Evolutionary conservation across 2,797 vertebrate species (phyloP), one percentile per base, ranked within the genome.

Genomic region (Tragelaphus oryx): DNA sequence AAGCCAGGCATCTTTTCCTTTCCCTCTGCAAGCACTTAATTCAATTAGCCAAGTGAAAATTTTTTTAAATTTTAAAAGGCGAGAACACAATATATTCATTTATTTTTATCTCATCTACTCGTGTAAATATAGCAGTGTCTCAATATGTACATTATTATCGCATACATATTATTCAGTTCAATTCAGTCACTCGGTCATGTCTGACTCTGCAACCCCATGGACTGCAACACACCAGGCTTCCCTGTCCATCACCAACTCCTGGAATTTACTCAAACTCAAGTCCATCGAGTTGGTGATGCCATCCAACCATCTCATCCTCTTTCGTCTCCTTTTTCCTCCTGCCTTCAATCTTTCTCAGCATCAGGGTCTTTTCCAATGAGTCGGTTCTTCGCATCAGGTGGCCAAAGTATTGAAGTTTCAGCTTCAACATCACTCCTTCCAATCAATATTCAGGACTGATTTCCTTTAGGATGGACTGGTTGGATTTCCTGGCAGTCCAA

Each of bases 31-130:
- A 81, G 11, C 28, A 12, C 6, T 24, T 89, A 22, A 87, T 78
- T 62, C 26, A 87, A 84, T 68, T 82, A 54, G 28, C 37, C 74
- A 92, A 74, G 4, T 22, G 2, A 93, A 59, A 80, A 22, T 5
- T 57, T 41, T 50, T 22, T 28, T 65, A 82, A 60, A 5, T 59
- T 24, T 71, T 60, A 22, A 52, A 44, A 91, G 10, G 28, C 4
- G 10, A 93, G 93, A 96, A 76, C 60, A 84, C 7, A 94, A n/a
- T 52, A 57, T 13, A 28, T 59, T 71, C 16, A 55, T n/a, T 14
- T 48, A 30, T 84, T 50, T 87, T 44, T 16, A 44, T 30, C 6
- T 57, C 28, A 95, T 22, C 28, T 65, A 60, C 79, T 62, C 50
- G 26, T 24, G 12, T 84, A 68, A 17, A 88, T n/a, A 46, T 2